Evolutionary conservation across 1,140 invertebrate genomes (phyloP), one percentile per base, ranked within the genome.

Genomic region (Ceratoteleas bidentatus): DNA sequence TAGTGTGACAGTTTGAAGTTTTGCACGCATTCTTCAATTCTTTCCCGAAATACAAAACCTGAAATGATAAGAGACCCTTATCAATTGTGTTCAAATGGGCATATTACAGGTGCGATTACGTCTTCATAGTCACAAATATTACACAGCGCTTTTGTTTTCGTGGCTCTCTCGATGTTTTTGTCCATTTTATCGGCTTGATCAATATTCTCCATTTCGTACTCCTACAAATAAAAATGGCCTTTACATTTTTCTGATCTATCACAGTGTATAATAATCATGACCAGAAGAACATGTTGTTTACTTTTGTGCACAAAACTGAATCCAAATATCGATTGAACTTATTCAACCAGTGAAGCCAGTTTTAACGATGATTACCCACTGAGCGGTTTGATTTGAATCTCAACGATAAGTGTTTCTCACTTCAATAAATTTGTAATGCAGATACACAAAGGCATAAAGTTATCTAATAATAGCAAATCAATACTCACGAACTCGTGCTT

Each of bases 401-500:
- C 10, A 15, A 60, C 14, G 66, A 70, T 70, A 70, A 70, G 43
- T 15, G 13, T 58, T 38, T 38, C 34, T 49, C 50, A 52, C 38
- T 49, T 49, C 24, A 9, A 50, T 70, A 15, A 57, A 70, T 70
- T 70, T 58, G 54, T 50, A 52, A 70, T 70, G 53, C 45, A 49
- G 54, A 70, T 70, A 14, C 14, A 33, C 11, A 2, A 34, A 50
- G 10, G 34, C 56, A 34, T 32, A 68, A 52, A 62, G 33, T 33
- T 43, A 33, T 40, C 38, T 43, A 74, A 62, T 52, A 53, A 53
- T 49, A 56, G 49, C 36, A 24, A 74, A 64, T 56, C 50, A 50
- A 50, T 54, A 62, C 34, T 47, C 14, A 9, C 32, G 34, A 11
- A 65, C 62, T 62, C 34, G 45, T 43, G 10, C n/a, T 11, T 36